phyloP scores from a whole-genome alignment of 2,113 vertebrate species.

The Callipepla californica region DNA sequence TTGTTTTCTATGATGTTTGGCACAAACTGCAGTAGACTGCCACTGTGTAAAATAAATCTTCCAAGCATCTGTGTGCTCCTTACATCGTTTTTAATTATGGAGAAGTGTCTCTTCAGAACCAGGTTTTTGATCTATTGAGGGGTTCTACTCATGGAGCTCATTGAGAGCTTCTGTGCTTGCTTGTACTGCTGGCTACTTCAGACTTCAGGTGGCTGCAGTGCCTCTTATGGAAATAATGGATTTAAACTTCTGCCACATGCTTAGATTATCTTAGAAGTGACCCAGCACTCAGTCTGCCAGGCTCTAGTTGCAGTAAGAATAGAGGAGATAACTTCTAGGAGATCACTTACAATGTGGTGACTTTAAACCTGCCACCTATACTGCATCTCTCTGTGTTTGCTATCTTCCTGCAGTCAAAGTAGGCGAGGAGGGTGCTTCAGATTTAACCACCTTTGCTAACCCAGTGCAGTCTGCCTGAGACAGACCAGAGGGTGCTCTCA shows the following conservation, averaged over 20 bases:
- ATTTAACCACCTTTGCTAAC: not conserved
- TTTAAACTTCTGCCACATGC: not conserved
- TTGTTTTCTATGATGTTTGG: constrained; percentile 46
- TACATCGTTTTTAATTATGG: constrained; percentile 1
- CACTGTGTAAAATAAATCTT: constrained; percentile 54
- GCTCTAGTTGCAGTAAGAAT: not conserved
- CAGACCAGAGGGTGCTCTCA: fast-evolving
- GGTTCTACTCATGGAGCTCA: not conserved
- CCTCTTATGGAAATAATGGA: not conserved
- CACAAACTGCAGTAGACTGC: constrained; percentile 53
- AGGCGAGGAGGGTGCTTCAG: not conserved
- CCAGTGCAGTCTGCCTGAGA: not conserved
- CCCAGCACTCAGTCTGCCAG: not conserved
- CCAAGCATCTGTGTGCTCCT: not conserved
- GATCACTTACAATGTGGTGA: not conserved
- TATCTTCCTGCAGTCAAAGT: not conserved
- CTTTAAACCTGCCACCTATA: not conserved
- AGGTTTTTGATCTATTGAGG: not conserved
- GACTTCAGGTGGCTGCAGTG: not conserved
- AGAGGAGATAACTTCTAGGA: not conserved
- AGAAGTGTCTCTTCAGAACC: not conserved
- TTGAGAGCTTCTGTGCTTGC: not conserved
- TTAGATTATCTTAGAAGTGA: not conserved
- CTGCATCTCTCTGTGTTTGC: not conserved
- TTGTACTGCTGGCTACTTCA: not conserved